Evolutionary conservation across 1,140 invertebrate species (phyloP).

Genomic region (Drosophila kikkawai): DNA sequence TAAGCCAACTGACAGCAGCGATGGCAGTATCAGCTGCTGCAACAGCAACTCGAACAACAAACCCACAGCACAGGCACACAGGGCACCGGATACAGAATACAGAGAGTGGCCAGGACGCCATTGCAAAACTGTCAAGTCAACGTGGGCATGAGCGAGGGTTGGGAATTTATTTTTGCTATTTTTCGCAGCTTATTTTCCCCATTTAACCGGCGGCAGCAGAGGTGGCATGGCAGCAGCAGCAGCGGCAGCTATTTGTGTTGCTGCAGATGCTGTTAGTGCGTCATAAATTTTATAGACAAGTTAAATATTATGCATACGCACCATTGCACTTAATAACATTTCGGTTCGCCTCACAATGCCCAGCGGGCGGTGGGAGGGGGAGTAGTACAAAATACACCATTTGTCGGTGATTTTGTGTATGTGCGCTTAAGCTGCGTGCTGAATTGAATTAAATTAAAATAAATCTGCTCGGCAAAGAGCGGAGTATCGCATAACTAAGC

Average conservation of each 20-base stretch:
- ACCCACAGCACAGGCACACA: conserved; percentile 2
- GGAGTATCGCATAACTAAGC: conserved; percentile 36
- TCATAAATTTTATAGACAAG: conserved; percentile 61
- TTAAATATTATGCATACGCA: conserved; percentile 76
- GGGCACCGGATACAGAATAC: conserved; percentile 15
- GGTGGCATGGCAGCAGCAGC: conserved; percentile 1
- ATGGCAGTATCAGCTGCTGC: conserved; percentile 26
- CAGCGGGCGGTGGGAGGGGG: background rate
- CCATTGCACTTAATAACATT: conserved; percentile 75
- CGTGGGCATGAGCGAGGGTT: conserved; percentile 9
- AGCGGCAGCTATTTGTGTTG: conserved; percentile 26
- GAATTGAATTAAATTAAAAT: conserved; percentile 73
- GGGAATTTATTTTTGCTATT: conserved; percentile 31
- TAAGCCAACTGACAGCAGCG: conserved; percentile 69
- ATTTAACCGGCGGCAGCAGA: conserved; percentile 23
- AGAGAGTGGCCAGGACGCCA: conserved; percentile 16
- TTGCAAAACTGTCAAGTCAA: conserved; percentile 62
- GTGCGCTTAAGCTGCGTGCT: conserved; percentile 44
- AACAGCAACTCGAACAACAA: conserved; percentile 35
- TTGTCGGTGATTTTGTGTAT: conserved; percentile 1
- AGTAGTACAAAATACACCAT: background rate
- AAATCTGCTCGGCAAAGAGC: conserved; percentile 50
- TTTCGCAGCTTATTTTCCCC: conserved; percentile 39
- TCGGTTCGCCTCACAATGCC: conserved; percentile 33
- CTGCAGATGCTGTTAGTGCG: conserved; percentile 37